These are phyloP conservation scores for Cheilosia vernalis DNA, from an alignment of 2,888 invertebrate genomes.

Conservation along the genomic window DNA sequence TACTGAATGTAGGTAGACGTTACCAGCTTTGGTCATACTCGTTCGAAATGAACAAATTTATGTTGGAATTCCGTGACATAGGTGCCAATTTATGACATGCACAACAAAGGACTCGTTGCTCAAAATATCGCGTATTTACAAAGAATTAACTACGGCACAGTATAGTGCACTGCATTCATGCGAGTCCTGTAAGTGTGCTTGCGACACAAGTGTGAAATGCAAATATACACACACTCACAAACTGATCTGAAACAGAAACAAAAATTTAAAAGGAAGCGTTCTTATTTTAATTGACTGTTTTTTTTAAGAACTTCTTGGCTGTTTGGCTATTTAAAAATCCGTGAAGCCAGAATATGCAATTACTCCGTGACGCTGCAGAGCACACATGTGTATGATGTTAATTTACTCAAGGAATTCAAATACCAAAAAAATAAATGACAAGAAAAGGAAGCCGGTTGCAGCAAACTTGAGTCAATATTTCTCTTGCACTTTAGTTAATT, in stretches of 20 bases:
- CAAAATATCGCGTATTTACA: constrained; percentile 64
- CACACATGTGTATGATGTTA: constrained; percentile 17
- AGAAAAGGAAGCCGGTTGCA: constrained; percentile 17
- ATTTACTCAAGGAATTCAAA: constrained; percentile 31
- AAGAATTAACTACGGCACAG: constrained; percentile 55
- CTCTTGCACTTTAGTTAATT: constrained; percentile 36
- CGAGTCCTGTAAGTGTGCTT: constrained; percentile 25
- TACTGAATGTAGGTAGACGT: background rate
- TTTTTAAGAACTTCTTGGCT: constrained; percentile 18
- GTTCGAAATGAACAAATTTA: constrained; percentile 45
- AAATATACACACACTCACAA: constrained; percentile 31
- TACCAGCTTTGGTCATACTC: background rate
- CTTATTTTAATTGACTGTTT: constrained; percentile 49
- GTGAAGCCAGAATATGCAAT: constrained; percentile 46
- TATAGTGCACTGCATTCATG: too few relatives aligned
- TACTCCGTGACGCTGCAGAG: constrained; percentile 1
- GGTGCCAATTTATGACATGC: constrained; percentile 75
- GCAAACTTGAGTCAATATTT: constrained; percentile 49
- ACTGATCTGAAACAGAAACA: background rate
- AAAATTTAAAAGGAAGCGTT: background rate
- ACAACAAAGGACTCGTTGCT: constrained; percentile 39
- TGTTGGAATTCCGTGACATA: constrained; percentile 68
- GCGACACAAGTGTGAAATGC: constrained; percentile 53
- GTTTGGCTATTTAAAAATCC: constrained; percentile 38
- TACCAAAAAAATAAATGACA: background rate